These are phyloP conservation scores for Ambastaia sidthimunki DNA, from an alignment of 2,797 vertebrate species.

Conservation along the genomic window DNA sequence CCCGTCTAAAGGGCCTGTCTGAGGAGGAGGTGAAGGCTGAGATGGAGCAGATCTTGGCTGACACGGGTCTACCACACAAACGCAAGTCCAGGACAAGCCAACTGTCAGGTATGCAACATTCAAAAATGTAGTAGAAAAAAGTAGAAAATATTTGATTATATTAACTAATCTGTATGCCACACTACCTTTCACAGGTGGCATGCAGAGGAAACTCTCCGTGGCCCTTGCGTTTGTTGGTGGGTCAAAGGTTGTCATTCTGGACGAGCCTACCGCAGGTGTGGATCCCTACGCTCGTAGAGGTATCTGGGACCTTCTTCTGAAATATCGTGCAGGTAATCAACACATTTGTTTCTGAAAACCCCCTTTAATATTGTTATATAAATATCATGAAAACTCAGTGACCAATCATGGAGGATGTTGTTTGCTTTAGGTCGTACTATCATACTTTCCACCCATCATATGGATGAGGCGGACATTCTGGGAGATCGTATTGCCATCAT, in stretches of 20 bases:
- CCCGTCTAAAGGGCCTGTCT: slow-evolving; percentile 90
- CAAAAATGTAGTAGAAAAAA: no score
- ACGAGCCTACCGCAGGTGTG: slow-evolving; percentile 96
- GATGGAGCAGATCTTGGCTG: slow-evolving; percentile 91
- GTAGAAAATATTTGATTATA: no score
- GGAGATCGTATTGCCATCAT: slow-evolving; percentile 98
- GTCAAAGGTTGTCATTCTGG: slow-evolving; percentile 96
- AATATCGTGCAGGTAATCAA: slow-evolving; percentile 89
- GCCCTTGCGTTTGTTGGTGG: slow-evolving; percentile 97
- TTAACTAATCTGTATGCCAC: no score
- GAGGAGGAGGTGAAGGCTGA: slow-evolving; percentile 90
- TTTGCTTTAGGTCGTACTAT: slow-evolving; percentile 88
- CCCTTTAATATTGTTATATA: no score
- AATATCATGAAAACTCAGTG: background rate
- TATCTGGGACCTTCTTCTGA: slow-evolving; percentile 97
- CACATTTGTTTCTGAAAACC: background rate
- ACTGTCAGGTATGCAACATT: slow-evolving; percentile 85
- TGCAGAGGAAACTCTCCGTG: slow-evolving; percentile 97
- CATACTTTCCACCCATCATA: slow-evolving; percentile 97
- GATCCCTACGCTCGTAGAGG: slow-evolving; percentile 97
- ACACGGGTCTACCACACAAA: slow-evolving; percentile 93
- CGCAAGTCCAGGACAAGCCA: slow-evolving; percentile 86
- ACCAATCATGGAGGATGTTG: background rate
- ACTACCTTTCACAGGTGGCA: slow-evolving; percentile 81
- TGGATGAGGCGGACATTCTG: slow-evolving; percentile 98